phyloP scores from a whole-genome alignment of 2,888 invertebrate species.

The Timema cristinae region DNA sequence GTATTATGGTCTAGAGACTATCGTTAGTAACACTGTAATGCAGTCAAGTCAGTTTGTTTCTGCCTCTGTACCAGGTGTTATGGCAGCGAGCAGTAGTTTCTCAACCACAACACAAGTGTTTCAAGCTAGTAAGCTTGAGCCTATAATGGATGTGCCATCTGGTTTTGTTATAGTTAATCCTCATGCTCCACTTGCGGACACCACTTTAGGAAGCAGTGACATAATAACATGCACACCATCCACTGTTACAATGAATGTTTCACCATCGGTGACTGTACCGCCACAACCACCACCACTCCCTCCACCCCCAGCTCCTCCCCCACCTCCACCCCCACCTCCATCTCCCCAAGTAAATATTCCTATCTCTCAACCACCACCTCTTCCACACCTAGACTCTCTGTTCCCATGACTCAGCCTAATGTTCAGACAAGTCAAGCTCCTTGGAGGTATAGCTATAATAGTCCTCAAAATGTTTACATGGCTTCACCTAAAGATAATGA shows the following conservation, averaged over 20 bases:
- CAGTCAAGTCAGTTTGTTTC: conserved; percentile 83
- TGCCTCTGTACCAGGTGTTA: conserved; percentile 66
- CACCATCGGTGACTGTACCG: conserved; percentile 19
- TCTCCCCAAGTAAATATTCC: background rate
- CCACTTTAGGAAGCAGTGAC: conserved; percentile 18
- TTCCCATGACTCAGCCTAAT: background rate
- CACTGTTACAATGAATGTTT: conserved; percentile 16
- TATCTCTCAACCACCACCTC: background rate
- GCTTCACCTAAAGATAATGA: no score
- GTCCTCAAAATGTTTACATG: no score
- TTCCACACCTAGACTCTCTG: no score
- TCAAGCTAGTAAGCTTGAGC: conserved; percentile 75
- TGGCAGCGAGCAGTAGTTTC: conserved; percentile 78
- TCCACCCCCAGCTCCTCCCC: conserved; percentile 5
- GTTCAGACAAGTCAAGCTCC: no score
- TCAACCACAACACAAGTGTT: conserved; percentile 80
- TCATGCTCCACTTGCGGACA: conserved; percentile 21
- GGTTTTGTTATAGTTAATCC: conserved; percentile 27
- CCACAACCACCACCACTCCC: conserved; percentile 14
- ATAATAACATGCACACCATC: conserved; percentile 18
- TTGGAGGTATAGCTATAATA: no score
- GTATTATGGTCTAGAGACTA: conserved; percentile 79
- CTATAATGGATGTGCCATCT: conserved; percentile 66
- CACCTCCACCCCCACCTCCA: background rate
- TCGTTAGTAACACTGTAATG: conserved; percentile 85